phyloP scores from a whole-genome alignment of 2,888 invertebrate species.

The Leptura quadrifasciata region DNA sequence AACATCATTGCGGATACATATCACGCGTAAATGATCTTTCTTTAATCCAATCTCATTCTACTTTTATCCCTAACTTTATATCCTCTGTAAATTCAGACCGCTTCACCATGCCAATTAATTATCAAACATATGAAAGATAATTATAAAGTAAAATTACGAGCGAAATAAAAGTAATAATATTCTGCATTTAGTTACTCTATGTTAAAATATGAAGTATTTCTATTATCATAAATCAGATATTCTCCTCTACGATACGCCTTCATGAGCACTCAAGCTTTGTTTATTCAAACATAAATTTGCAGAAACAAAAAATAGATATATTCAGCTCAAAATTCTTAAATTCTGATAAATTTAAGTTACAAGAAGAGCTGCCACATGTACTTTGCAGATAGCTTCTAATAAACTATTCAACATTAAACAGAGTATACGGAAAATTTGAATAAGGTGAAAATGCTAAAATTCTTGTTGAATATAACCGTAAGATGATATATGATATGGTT shows the following conservation, averaged over 20 bases:
- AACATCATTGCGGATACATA: no score
- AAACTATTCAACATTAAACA: not conserved
- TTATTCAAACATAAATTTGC: not conserved
- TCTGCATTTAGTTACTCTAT: no score
- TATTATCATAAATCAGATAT: not conserved
- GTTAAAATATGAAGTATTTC: no score
- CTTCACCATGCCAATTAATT: no score
- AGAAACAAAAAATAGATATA: not conserved
- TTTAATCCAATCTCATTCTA: no score
- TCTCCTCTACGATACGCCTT: not conserved
- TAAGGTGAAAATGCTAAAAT: not conserved
- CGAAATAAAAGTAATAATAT: no score
- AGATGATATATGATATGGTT: not conserved
- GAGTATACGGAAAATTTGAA: not conserved
- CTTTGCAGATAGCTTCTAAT: not conserved
- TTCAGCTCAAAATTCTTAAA: not conserved
- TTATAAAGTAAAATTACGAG: no score
- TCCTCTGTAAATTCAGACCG: no score
- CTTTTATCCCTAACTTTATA: no score
- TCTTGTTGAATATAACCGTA: not conserved
- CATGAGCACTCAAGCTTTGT: not conserved
- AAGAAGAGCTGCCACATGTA: not conserved
- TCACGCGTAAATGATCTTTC: no score
- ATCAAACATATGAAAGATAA: no score
- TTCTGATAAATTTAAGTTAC: not conserved